Evolutionary conservation across 2,113 vertebrate species (phyloP), one percentile per base, ranked within the genome.

Genomic region (Narcine bancroftii): DNA sequence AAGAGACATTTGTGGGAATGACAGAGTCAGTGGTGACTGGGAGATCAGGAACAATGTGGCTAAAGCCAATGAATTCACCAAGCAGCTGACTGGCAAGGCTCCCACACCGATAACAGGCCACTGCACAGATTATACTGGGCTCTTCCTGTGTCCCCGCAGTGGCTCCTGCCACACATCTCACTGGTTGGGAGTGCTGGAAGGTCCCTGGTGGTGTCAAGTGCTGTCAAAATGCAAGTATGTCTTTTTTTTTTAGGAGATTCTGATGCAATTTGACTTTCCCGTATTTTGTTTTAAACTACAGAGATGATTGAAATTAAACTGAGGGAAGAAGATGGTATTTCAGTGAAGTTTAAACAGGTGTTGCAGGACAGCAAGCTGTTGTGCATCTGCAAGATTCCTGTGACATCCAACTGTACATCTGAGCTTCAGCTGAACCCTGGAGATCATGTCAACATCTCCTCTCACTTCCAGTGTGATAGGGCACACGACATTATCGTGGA

Each of bases 391-490:
- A 93, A 96, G 33, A 94, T 96, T 83, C 95, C 95, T 29, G 94
- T 24, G 6, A 24, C 17, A n/a, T 89, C 85, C 36, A 10, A 94
- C 76, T 95, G 97, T 0, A 93, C 95, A 92, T 63, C 95, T 0
- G 95, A 94, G 75, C 92, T 98, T 91, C 96, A 94, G 0, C 93
- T 99, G 71, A 92, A 66, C 0, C 93, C 96, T 0, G 97, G 97
- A 1, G 92, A 93, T 0, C 93, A 92, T 36, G 94, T 96, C 93
- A 94, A 13, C 19, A 94, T 99, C 71, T 97, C 96, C 71, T 98
- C 99, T 93, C 96, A 89, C 85, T 42, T 42, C 15, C 21, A 98
- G 0, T 99, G 99, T 93, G 96, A 97, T 65, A 94, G 96, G 26
- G 93, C 95, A 50, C 95, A 96, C 0, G 96, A 94, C 0, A 92